A percentile compares a stretch with the other conserved stretches of the same genome.
Evolutionary conservation across 2,113 vertebrate species (phyloP).

Genomic region (Pagrus major): DNA sequence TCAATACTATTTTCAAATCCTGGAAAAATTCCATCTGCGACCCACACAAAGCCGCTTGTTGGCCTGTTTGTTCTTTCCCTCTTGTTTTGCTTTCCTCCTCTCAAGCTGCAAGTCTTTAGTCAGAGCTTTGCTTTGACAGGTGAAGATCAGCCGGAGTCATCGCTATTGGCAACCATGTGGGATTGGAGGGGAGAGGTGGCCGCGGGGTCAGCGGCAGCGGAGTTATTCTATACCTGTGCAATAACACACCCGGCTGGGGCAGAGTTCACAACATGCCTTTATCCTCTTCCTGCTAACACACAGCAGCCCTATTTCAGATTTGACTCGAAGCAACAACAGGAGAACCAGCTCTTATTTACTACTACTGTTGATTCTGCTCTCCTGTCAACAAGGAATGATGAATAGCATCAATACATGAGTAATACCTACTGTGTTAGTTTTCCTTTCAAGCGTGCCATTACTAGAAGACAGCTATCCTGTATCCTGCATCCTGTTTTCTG

Average conservation of each 20-base stretch:
- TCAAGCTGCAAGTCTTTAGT: constrained; percentile 83
- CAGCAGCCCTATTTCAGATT: constrained; percentile 33
- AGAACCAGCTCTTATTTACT: background rate
- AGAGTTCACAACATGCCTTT: constrained; percentile 80
- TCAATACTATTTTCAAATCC: background rate
- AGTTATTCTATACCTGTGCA: constrained; percentile 83
- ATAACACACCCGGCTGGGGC: constrained; percentile 77
- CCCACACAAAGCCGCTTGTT: constrained; percentile 24
- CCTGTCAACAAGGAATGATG: constrained; percentile 44
- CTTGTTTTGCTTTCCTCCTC: constrained; percentile 76
- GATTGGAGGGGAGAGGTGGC: constrained; percentile 71
- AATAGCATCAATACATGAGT: constrained; percentile 18
- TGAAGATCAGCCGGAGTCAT: constrained; percentile 84
- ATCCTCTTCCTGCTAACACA: constrained; percentile 72
- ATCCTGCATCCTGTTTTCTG: constrained; percentile 66
- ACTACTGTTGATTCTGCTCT: constrained; percentile 5
- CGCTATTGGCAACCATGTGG: constrained; percentile 79
- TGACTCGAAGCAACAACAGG: constrained; percentile 24
- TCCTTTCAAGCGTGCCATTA: constrained; percentile 51
- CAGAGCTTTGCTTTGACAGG: constrained; percentile 86
- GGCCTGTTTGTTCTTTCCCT: constrained; percentile 67
- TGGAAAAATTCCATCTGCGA: background rate
- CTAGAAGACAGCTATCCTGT: constrained; percentile 49
- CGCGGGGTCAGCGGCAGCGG: constrained; percentile 75
- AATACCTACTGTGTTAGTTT: constrained; percentile 23